Conservation (phyloP, 2,888 invertebrate genomes). For the Dromius quadrimaculatus region DNA sequence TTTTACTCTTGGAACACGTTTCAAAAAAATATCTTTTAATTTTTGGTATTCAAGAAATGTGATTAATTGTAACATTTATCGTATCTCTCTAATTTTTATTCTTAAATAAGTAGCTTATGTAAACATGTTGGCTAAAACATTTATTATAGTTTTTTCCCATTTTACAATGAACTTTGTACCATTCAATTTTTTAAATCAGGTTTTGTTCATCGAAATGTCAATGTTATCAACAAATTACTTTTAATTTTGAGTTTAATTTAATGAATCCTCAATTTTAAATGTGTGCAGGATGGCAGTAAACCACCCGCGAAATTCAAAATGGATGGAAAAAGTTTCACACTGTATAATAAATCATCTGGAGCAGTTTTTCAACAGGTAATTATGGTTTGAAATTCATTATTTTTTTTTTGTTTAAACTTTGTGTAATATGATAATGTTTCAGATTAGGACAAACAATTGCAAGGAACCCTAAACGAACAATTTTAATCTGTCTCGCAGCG, state of each 20-base stretch:
- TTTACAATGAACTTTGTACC: constrained; percentile 19
- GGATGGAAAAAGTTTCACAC: constrained; percentile 62
- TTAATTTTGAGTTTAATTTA: not conserved
- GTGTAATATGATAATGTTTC: constrained; percentile 61
- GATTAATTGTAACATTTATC: too few species aligned
- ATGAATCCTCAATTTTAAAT: too few species aligned
- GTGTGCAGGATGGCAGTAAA: constrained; percentile 55
- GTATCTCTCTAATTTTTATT: not conserved
- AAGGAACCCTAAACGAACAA: constrained; percentile 72
- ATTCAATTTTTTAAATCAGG: not conserved
- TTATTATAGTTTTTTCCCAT: not conserved
- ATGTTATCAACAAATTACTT: too few species aligned
- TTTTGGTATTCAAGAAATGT: too few species aligned
- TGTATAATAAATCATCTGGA: constrained; percentile 62
- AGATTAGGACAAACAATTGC: constrained; percentile 75
- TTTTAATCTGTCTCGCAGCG: constrained; percentile 70
- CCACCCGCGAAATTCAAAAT: constrained; percentile 56
- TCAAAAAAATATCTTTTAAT: too few species aligned
- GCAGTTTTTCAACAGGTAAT: constrained; percentile 63
- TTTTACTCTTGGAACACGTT: too few species aligned
- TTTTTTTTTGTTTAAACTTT: too few species aligned
- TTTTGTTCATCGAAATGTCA: not conserved
- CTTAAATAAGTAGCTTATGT: not conserved
- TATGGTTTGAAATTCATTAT: constrained; percentile 4
- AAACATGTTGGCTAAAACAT: not conserved